phyloP scores from a whole-genome alignment of 2,888 invertebrate genomes.

The Oligia fasciuncula region DNA sequence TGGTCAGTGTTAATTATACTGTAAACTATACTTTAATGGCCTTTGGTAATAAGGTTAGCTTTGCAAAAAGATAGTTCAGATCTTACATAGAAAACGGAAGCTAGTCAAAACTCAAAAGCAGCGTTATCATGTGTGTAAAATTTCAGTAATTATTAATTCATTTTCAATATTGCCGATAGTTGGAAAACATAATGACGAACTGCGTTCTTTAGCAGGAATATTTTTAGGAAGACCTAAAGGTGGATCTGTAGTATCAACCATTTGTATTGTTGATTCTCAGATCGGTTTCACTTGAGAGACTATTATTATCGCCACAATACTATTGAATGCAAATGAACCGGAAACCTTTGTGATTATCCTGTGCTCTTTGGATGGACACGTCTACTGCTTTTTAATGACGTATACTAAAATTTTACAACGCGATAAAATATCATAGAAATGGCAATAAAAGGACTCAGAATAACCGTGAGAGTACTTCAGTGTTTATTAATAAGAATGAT shows the following conservation, averaged over 20 bases:
- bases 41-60: neutral
- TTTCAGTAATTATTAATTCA: neutral
- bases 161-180: neutral
- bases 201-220: neutral
- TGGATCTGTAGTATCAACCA: conserved; percentile 24
- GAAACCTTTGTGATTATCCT: conserved; percentile 71
- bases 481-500: conserved; percentile 29
- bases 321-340: conserved; percentile 84
- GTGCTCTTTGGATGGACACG: conserved; percentile 60
- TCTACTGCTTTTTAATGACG: conserved; percentile 52
- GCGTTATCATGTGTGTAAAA: neutral
- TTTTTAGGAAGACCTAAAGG: conserved; percentile 12
- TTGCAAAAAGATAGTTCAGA: neutral
- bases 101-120: neutral
- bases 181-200: neutral
- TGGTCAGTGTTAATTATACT: neutral
- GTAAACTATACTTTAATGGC: neutral
- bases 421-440: conserved; percentile 57
- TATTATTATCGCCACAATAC: conserved; percentile 71
- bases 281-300: conserved; percentile 60
- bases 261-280: conserved; percentile 37
- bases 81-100: neutral
- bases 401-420: conserved; percentile 54
- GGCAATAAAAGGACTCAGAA: conserved; percentile 46
- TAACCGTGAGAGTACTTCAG: conserved; percentile 1